Percentiles rank a stretch among this genome's conserved stretches.
These are phyloP conservation scores for Heliconius charithonia DNA, from an alignment of 2,888 invertebrate species.

Conservation along the genomic window DNA sequence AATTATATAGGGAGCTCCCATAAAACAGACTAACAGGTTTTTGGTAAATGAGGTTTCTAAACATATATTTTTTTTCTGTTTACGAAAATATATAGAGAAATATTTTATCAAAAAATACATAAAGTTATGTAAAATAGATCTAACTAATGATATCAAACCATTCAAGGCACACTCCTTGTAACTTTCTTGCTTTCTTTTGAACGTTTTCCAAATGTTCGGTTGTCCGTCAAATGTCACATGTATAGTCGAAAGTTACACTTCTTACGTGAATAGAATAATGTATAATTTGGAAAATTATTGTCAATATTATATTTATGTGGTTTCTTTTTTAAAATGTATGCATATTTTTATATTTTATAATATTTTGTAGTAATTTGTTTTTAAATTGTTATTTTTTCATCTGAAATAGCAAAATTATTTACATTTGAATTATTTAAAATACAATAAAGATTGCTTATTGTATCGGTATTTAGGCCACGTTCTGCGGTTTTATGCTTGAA, in stretches of 20 bases:
- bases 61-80: no score
- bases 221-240: conserved; percentile 38
- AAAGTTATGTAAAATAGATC: neutral
- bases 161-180: conserved; percentile 10
- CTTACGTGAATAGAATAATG: conserved; percentile 34
- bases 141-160: neutral
- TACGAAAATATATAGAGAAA: no score
- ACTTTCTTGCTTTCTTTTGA: conserved; percentile 36
- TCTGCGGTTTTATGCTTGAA: conserved; percentile 1
- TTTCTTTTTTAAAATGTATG: neutral
- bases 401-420: neutral
- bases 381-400: neutral
- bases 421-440: neutral
- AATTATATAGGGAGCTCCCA: no score
- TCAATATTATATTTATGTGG: neutral
- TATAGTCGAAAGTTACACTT: conserved; percentile 30
- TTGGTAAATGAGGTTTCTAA: no score
- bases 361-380: no score
- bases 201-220: conserved; percentile 41
- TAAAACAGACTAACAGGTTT: no score
- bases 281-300: neutral
- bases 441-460: neutral
- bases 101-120: no score
- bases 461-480: conserved; percentile 14
- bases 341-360: neutral